These are phyloP conservation scores for Drosophila demipolita DNA, from an alignment of 2,888 invertebrate genomes.

Conservation along the genomic window DNA sequence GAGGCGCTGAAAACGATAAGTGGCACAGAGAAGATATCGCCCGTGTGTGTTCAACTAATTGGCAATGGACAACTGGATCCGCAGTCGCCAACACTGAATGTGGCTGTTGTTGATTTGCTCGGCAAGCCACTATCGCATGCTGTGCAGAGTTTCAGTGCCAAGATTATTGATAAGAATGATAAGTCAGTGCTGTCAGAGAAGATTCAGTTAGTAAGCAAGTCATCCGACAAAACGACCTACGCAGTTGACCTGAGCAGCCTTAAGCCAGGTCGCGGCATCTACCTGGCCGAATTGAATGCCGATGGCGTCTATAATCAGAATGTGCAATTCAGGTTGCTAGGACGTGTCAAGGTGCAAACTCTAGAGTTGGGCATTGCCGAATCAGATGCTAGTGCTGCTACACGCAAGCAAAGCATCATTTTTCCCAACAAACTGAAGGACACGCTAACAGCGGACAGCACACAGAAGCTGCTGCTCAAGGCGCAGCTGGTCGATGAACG, in stretches of 20 bases:
- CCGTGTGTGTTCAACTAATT: constrained; percentile 92
- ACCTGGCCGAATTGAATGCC: constrained; percentile 92
- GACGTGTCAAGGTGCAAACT: constrained; percentile 90
- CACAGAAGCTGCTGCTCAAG: constrained; percentile 94
- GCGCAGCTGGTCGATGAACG: constrained; percentile 91
- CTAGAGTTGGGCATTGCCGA: constrained; percentile 96
- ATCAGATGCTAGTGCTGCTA: constrained; percentile 94
- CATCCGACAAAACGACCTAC: constrained; percentile 89
- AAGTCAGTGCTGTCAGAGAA: constrained; percentile 87
- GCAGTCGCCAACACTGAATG: constrained; percentile 90
- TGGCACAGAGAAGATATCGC: constrained; percentile 90
- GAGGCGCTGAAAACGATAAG: constrained; percentile 89
- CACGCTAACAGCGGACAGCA: constrained; percentile 93
- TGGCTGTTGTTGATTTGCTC: constrained; percentile 91
- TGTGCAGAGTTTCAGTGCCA: constrained; percentile 74
- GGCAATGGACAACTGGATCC: constrained; percentile 92
- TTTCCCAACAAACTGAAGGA: constrained; percentile 90
- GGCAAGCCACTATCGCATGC: constrained; percentile 88
- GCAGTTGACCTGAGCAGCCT: constrained; percentile 91
- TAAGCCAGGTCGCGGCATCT: constrained; percentile 93
- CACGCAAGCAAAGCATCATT: constrained; percentile 90
- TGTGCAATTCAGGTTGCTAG: constrained; percentile 89
- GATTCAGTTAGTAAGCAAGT: constrained; percentile 88
- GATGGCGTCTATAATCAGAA: constrained; percentile 87
- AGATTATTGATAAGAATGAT: constrained; percentile 85